These are phyloP conservation scores for Tetranychus urticae DNA, from an alignment of 1,140 invertebrate species.

Conservation along the genomic window DNA sequence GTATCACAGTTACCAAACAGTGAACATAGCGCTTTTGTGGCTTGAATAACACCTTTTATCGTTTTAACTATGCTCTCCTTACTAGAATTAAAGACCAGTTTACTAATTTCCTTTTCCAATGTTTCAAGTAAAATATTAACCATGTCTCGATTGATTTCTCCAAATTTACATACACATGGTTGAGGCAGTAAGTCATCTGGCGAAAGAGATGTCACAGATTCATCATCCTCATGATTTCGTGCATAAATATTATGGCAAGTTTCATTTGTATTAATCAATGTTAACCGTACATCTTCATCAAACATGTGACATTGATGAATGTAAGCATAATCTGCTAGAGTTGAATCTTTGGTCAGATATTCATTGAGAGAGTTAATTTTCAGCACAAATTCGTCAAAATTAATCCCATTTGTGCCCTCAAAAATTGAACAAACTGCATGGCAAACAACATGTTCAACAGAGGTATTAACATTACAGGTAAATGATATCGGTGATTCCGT, in stretches of 20 bases:
- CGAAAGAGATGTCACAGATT: slow-evolving; percentile 6
- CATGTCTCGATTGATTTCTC: slow-evolving; percentile 10
- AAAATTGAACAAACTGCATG: slow-evolving; percentile 40
- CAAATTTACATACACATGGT: slow-evolving; percentile 1
- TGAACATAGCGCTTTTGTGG: slow-evolving; percentile 72
- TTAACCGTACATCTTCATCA: slow-evolving; percentile 64
- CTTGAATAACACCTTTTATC: slow-evolving; percentile 44
- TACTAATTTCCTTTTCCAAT: slow-evolving; percentile 21
- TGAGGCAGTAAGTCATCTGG: slow-evolving; percentile 9
- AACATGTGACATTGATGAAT: slow-evolving; percentile 78
- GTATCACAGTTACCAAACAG: slow-evolving; percentile 67
- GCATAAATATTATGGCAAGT: slow-evolving; percentile 35
- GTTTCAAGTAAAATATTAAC: slow-evolving; percentile 22
- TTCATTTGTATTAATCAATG: slow-evolving; percentile 28
- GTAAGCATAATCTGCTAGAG: slow-evolving; percentile 67
- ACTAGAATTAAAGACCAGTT: slow-evolving; percentile 9
- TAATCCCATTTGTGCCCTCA: slow-evolving; percentile 10
- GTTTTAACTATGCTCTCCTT: slow-evolving; percentile 14
- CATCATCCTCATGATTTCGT: slow-evolving; percentile 30
- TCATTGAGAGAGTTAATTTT: slow-evolving; percentile 57
- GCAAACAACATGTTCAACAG: slow-evolving; percentile 59
- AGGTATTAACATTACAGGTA: slow-evolving; percentile 62
- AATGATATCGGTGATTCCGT: slow-evolving; percentile 44
- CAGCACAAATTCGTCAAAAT: slow-evolving; percentile 17
- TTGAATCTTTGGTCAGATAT: slow-evolving; percentile 38